Base-by-base conservation (phyloP, 2,797 vertebrate genomes). In the Cyprinella venusta region DNA sequence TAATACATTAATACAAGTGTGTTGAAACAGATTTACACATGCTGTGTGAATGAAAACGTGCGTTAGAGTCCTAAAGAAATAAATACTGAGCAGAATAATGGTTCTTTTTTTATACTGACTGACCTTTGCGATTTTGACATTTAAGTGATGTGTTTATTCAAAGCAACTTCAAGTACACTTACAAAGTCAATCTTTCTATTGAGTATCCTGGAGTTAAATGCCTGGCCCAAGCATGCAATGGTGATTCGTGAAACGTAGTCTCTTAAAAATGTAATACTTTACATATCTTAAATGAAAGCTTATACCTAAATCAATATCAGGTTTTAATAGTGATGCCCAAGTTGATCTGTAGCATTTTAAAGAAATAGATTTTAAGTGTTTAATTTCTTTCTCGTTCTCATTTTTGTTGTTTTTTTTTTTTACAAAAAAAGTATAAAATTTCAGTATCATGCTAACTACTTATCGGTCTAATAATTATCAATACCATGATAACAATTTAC, bases 1-100 rank as follows among this genome's bases (percentile, higher is more conserved):
- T 80, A 79, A 54, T 65, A 40, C 54, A 76, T 70, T 70, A 40
- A 61, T 24, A 61, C 36, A 61, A 61, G 33, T 59, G 19, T 71
- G 56, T 7, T 38, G 19, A 71, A 18, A 42, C 24, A 26, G 30
- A 67, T 68, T 52, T 26, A 18, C 33, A 40, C 16, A 30, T 56
- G 12, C 16, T 61, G 3, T 30, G 16, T 33, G 21, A 33, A 45
- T 19, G 2, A 30, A 59, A 38, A 56, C 19, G 8, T 12, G 30
- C 56, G 71, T 63, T 33, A 38, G 38, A 24, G 48, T 26, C 8
- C 16, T 30, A 54, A 70, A 61, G 38, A 56, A 72, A 6, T 72
- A 33, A 21, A 52, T 2, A 33, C 2, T 7, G 26, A 33, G 70
- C 26, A 33, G 8, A 72, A 72, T 6, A 33, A 6, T 19, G 26